Evolutionary conservation across 2,888 invertebrate species (phyloP).

Genomic region (Eulithis testata): DNA sequence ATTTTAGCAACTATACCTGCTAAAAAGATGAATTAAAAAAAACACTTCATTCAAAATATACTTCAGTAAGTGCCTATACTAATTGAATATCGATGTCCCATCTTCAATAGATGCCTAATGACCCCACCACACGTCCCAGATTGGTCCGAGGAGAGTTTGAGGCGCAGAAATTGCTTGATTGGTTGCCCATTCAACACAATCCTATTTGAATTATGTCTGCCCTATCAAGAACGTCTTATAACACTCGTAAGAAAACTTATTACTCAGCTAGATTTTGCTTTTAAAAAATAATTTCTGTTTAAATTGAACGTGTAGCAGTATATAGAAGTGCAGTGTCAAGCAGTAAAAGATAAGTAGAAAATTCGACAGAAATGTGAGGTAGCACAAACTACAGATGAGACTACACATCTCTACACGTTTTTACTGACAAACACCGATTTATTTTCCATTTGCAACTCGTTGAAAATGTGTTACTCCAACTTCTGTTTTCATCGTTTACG

Average conservation of each 20-base stretch:
- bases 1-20: too few species aligned
- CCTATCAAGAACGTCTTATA: background rate
- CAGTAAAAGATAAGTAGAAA: too few species aligned
- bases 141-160: constrained; percentile 20
- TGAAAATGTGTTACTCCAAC: constrained; percentile 25
- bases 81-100: constrained; percentile 3
- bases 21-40: too few species aligned
- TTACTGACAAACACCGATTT: too few species aligned
- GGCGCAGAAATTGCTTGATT: constrained; percentile 28
- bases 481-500: constrained; percentile 26
- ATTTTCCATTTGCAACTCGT: constrained; percentile 29
- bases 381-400: too few species aligned
- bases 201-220: background rate
- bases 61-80: too few species aligned
- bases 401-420: too few species aligned
- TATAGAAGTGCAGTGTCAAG: too few species aligned
- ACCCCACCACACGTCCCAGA: constrained; percentile 15
- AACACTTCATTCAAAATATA: too few species aligned
- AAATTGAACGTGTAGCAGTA: too few species aligned
- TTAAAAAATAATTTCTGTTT: background rate
- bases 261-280: background rate
- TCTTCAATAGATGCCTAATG: constrained; percentile 31
- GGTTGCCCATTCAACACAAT: constrained; percentile 24
- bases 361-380: too few species aligned
- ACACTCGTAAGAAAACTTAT: background rate